Percentiles rank a stretch among this genome's conserved stretches.
phyloP scores from a whole-genome alignment of 2,797 vertebrate genomes.

The Molossus molossus region DNA sequence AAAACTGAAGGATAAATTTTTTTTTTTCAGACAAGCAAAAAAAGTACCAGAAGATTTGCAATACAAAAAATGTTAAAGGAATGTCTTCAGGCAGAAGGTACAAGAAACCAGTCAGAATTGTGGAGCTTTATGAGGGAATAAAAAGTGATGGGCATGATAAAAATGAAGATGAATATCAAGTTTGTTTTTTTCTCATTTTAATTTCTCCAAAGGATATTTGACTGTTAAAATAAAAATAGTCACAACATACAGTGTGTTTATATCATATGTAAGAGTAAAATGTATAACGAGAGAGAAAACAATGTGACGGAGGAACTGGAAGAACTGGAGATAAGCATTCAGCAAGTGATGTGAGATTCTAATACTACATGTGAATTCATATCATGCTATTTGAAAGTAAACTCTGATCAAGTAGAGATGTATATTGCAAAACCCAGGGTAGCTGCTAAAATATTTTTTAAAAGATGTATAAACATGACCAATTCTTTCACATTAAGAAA shows the following conservation, averaged over 20 bases:
- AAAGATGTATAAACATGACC: not conserved
- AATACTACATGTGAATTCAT: not conserved
- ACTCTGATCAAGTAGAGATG: not conserved
- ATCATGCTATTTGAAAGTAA: not conserved
- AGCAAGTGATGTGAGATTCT: not conserved
- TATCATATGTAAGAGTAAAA: not conserved
- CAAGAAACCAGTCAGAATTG: not conserved
- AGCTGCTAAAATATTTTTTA: not conserved
- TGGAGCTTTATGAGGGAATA: not conserved
- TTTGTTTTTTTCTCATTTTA: conserved; percentile 3
- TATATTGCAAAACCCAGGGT: not conserved
- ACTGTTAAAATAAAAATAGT: not conserved
- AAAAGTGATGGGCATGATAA: not conserved
- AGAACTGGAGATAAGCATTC: not conserved
- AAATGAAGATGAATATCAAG: not conserved
- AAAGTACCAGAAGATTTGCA: not conserved
- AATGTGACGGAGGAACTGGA: not conserved
- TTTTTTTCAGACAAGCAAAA: not conserved
- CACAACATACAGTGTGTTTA: not conserved
- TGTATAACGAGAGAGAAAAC: not conserved
- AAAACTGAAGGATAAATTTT: not conserved
- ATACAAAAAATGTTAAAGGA: not conserved
- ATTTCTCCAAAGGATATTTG: not conserved
- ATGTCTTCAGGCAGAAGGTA: not conserved
- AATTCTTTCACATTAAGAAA: not conserved